Base-by-base conservation (phyloP, 53 echinoderm and acorn worm species). In the Crossaster papposus region DNA sequence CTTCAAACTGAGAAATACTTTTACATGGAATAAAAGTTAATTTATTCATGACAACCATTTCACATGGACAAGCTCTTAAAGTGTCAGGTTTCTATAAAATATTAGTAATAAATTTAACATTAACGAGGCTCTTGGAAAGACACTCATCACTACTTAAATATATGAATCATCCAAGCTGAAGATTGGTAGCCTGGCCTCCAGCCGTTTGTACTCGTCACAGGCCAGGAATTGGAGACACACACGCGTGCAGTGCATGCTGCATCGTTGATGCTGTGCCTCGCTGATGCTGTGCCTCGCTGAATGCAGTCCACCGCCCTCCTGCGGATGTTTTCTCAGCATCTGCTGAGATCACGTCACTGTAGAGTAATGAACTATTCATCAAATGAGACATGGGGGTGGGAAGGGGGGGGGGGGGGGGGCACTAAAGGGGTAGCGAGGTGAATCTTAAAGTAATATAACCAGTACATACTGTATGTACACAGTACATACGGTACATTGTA, bases 311-410 rank as follows among this genome's bases (percentile, higher is more conserved):
- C 33, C 81, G 31, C 34, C 81, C 81, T 58, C 34, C 20, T 58
- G 51, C 32, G 81, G 35, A 68, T 68, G 68, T 26, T 68, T 18
- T 4, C 68, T 2, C 4, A 18, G 63, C 80, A 5, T 80, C 80
- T 80, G 51, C 80, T n/a, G 37, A 81, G 81, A 65, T 22, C 68
- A 14, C 38, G 70, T 70, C 37, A 64, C 14, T 44, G 44, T 9
- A 18, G 70, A 83, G 70, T 83, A 83, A 83, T 83, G 83, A 83
- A 83, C 70, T 70, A 83, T 83, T 70, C 70, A 83, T 68, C 83
- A 83, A 70, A 83, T 51, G 1, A 50, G 1, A 36, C 38, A 24
- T 70, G 44, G 44, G 83, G 83, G 54, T 31, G 51, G 58, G 3
- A 30, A 30, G 58, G 52, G 81, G 58, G 81, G 81, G 81, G 10